Evolutionary conservation across 2,888 invertebrate genomes (phyloP), one percentile per base, ranked within the genome.

Genomic region (Leptinotarsa tumamoca): DNA sequence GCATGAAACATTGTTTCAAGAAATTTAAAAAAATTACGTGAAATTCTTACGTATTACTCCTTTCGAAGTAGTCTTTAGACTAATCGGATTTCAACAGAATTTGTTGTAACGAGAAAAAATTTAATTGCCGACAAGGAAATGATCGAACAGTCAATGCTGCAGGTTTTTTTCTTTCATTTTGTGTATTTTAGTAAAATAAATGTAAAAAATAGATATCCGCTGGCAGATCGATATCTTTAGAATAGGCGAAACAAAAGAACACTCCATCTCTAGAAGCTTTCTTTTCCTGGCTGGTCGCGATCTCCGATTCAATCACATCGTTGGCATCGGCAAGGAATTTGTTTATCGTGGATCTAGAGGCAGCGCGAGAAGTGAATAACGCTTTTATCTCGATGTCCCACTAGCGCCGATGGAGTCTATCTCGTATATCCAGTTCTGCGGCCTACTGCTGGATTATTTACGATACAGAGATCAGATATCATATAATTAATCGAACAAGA

Each of bases 401-500:
- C 70, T 76, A 76, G 72, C 72, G 72, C 72, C 74, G 77, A 77
- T 72, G 63, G 18, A 52, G 61, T 63, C 50, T 63, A 49, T 71
- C 71, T 71, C 50, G 27, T 63, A n/a, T 67, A 49, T 58, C 68
- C 27, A 52, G 51, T 52, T 27, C 27, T 58, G 15, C 70, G 73
- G 67, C 66, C 71, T 73, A 73, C 66, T 61, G 68, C 68, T 71
- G 67, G 58, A 74, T 77, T 77, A 74, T 77, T 77, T 77, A 77
- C 72, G 73, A 74, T 76, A 51, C 66, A 54, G 27, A 71, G 73
- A 76, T 76, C 76, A 75, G 79, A 80, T 77, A 81, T 79, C 80
- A 71, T 81, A 76, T 80, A 82, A 87, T 86, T 87, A 87, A 87
- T 86, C 84, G 85, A 84, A 85, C 84, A 83, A 77, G 84, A 85